Base-by-base conservation (phyloP, 35 echinoderm and acorn worm species). In the Strongylocentrotus purpuratus region DNA sequence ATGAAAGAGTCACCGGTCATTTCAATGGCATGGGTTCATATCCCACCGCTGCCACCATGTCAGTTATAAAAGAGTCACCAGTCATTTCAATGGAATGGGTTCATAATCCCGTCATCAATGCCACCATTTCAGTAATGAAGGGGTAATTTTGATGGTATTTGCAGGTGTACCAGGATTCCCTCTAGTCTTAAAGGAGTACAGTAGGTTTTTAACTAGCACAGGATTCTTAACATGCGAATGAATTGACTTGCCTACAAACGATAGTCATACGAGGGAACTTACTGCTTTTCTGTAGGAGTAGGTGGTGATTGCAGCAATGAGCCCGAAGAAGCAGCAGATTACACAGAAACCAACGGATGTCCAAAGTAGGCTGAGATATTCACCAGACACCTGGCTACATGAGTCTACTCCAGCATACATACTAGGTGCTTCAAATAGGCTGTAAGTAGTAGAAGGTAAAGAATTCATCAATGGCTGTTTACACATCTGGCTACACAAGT, bases 351-450 rank as follows among this genome's bases (percentile, higher is more conserved):
- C 41, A 2, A 96, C 92, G 11, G 95, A 96, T 22, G 95, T 33
- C 95, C 95, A 96, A 9, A 96, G 92, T 14, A 96, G 87, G n/a
- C 47, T 96, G 2, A 96, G 48, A 55, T 94, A 96, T n/a, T 48
- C 33, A 31, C 70, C 61, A 32, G 92, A 35, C 71, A 96, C 92
- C 46, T 94, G 92, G 25, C 33, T 12, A 55, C 95, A 96, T 32
- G 95, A 96, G 25, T 86, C 47, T 52, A 96, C 95, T 32, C 95
- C 95, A 52, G 91, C 92, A 87, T 92, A 96, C 28, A 86, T 46
- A 50, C 92, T 94, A 48, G 92, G 95, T 35, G 86, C 48, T 85
- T 96, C 85, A 48, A 85, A 94, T n/a, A 96, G 93, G 65, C 95
- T 96, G 95, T 33, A 18, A n/a, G 1, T 2, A 95, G 22, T 3